Base-by-base conservation (phyloP, 2,113 vertebrate species). In the Periophthalmus modestus region DNA sequence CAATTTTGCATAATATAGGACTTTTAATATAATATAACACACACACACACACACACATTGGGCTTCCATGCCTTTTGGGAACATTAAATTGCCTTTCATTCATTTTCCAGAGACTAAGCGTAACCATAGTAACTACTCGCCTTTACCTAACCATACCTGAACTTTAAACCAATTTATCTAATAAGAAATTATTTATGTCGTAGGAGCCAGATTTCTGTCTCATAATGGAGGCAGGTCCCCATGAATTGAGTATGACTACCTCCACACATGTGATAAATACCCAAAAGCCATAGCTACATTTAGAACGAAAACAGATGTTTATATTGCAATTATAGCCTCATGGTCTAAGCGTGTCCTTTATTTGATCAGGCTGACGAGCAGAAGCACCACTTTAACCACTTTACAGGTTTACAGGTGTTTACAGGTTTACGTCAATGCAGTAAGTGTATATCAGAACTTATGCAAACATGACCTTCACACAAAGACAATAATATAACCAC, bases 391-490 rank as follows among this genome's bases (percentile, higher is more conserved):
- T 28, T 28, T 34, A 62, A n/a, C 36, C 61, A 65, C 34, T 65
- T 65, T 65, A 39, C 58, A 33, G 58, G 15, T 61, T 61, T 33
- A 61, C 61, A n/a, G n/a, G n/a, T n/a, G n/a, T 65, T 65, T 65
- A 39, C 58, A 33, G 58, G 15, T 61, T 61, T 33, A 61, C 61
- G 3, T 63, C 62, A 16, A 39, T 18, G n/a, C 34, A 0, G 7
- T 65, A 7, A 39, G 10, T 19, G 15, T 18, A 34, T 39, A 39
- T 39, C 14, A 7, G 33, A 62, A 13, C 33, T 18, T 39, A 65
- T 39, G 34, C 34, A 65, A 65, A 65, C n/a, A 34, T 65, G 34
- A 65, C 34, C 33, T 65, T 65, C 33, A 19, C 62, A 11, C 34
- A 65, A 39, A 65, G 6, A 36, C 34, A 65, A 65, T 39, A 19